Conservation (phyloP, 2,888 invertebrate genomes). For the Cephus runcator region DNA sequence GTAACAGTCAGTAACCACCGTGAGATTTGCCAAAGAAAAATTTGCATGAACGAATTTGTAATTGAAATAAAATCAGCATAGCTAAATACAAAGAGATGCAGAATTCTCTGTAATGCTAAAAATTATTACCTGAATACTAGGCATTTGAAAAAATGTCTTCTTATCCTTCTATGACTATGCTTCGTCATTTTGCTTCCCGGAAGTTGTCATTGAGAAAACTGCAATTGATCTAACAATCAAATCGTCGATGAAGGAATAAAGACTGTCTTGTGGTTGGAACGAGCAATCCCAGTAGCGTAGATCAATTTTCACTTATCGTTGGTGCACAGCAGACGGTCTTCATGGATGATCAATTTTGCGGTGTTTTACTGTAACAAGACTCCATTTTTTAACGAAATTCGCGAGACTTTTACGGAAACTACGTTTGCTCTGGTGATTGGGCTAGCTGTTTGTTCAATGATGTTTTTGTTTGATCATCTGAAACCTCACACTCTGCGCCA, state of each 20-base stretch:
- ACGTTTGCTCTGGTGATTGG: background rate
- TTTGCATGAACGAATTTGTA: background rate
- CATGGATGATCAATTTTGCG: background rate
- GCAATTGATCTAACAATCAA: background rate
- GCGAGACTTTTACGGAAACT: background rate
- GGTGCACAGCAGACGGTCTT: background rate
- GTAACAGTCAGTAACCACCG: background rate
- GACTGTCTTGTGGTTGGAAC: background rate
- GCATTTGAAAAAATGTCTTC: background rate
- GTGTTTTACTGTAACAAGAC: background rate
- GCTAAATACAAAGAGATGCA: background rate
- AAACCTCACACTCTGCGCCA: background rate
- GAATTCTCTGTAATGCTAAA: background rate
- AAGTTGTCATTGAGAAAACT: background rate
- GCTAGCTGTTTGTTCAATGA: background rate
- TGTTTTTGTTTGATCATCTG: background rate
- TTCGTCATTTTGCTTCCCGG: background rate
- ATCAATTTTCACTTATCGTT: background rate
- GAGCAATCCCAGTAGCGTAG: background rate
- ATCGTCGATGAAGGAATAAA: background rate
- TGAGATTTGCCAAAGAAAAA: background rate
- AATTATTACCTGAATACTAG: background rate
- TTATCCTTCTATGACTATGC: background rate
- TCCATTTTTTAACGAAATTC: background rate
- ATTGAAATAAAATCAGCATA: background rate